Percentiles rank a stretch among this genome's conserved stretches.
These are phyloP conservation scores for Telenomus remus DNA, from an alignment of 1,140 invertebrate genomes.

Conservation along the genomic window DNA sequence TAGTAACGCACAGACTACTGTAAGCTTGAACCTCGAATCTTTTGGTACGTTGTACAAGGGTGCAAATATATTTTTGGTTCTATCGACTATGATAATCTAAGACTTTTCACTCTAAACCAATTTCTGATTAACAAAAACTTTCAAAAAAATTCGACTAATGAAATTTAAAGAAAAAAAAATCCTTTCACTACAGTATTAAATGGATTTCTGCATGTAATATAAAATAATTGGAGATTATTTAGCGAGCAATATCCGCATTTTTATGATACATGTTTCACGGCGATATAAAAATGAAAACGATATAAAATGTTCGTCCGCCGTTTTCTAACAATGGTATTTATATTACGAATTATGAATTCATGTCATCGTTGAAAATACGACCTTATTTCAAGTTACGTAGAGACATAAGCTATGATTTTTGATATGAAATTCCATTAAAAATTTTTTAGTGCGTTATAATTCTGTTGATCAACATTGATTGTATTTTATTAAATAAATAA, in stretches of 20 bases:
- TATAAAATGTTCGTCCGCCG: constrained; percentile 23
- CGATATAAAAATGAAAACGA: constrained; percentile 14
- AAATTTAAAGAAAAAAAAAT: too few species aligned
- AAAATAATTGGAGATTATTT: constrained; percentile 32
- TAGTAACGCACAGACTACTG: constrained; percentile 28
- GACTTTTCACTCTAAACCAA: constrained; percentile 14
- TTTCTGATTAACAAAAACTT: neutral
- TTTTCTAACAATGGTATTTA: constrained; percentile 46
- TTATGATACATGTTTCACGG: constrained; percentile 27
- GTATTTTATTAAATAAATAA: constrained; percentile 37
- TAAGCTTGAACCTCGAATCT: constrained; percentile 19
- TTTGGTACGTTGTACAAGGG: constrained; percentile 31
- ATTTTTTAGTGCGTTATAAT: neutral
- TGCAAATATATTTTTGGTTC: constrained; percentile 30
- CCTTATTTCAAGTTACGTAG: neutral
- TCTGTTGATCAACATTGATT: constrained; percentile 22
- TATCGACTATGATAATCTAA: constrained; percentile 15
- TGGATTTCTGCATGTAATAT: constrained; percentile 47
- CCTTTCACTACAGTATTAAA: constrained; percentile 46
- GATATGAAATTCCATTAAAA: constrained; percentile 12
- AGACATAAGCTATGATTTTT: constrained; percentile 15
- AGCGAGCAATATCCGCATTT: constrained; percentile 28
- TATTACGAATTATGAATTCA: constrained; percentile 6
- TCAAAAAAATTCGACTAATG: neutral
- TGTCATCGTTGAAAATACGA: neutral